Percentiles rank a stretch among this genome's conserved stretches.
These are phyloP conservation scores for Palythoa grandiflora DNA, from an alignment of 92 coral and sea anemone species.

Conservation along the genomic window DNA sequence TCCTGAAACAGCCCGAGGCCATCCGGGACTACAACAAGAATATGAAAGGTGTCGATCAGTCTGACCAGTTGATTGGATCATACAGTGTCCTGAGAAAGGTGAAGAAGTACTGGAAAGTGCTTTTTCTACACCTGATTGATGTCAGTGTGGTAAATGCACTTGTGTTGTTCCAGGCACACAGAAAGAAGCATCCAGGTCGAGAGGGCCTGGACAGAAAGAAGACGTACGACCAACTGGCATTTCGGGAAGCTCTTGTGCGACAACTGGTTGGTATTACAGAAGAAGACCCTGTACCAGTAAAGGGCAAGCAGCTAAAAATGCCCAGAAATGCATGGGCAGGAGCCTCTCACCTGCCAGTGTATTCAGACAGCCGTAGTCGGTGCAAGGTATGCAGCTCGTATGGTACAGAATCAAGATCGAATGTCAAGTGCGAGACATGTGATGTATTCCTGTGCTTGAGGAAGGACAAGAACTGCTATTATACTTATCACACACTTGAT, in stretches of 20 bases:
- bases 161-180: not conserved
- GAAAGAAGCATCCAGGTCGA: not conserved
- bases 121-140: constrained; percentile 46
- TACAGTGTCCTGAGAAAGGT: constrained; percentile 29
- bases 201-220: not conserved
- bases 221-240: not conserved
- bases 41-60: constrained; percentile 53
- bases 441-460: constrained; percentile 24
- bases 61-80: constrained; percentile 46
- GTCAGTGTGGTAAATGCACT: constrained; percentile 29
- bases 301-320: constrained; percentile 32
- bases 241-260: constrained; percentile 18
- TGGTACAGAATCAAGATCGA: not conserved
- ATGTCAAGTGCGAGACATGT: constrained; percentile 41
- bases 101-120: constrained; percentile 51
- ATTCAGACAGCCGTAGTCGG: not conserved
- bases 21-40: constrained; percentile 25
- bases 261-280: not conserved
- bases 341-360: constrained; percentile 36
- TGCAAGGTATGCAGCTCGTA: constrained; percentile 31
- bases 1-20: constrained; percentile 8
- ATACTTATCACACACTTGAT: constrained; percentile 32
- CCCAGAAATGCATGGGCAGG: constrained; percentile 42
- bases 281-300: constrained; percentile 15
- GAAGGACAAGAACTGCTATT: not conserved